These are phyloP conservation scores for Mythimna ferrago DNA, from an alignment of 2,888 invertebrate species.

Conservation along the genomic window DNA sequence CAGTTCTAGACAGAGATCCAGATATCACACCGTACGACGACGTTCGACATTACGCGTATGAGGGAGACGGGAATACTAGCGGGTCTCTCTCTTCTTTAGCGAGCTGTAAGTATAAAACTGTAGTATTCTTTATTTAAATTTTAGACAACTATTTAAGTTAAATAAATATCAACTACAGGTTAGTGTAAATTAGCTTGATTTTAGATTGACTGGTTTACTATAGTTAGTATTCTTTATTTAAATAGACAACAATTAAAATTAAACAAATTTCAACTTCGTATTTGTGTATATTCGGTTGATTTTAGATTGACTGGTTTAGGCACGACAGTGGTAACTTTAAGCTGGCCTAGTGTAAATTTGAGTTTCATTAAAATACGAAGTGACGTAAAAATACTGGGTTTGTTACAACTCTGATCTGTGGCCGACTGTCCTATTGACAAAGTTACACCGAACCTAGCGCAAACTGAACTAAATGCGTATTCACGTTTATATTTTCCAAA, in stretches of 20 bases:
- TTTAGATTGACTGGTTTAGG: background rate
- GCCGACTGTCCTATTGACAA: background rate
- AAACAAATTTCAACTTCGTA: background rate
- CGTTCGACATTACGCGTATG: constrained; percentile 99
- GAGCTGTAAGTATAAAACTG: constrained; percentile 92
- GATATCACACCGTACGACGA: constrained; percentile 98
- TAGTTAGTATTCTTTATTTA: background rate
- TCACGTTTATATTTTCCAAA: background rate
- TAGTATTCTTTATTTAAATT: background rate
- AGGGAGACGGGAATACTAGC: constrained; percentile 98
- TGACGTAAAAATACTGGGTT: background rate
- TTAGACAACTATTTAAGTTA: background rate
- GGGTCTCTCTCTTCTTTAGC: constrained; percentile 98
- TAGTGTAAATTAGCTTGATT: background rate
- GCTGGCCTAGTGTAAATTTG: background rate
- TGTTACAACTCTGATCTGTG: background rate
- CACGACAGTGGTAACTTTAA: background rate
- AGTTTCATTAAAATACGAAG: background rate
- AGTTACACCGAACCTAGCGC: background rate
- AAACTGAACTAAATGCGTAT: background rate
- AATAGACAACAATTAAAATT: background rate
- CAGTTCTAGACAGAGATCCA: constrained; percentile 97
- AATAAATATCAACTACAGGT: background rate
- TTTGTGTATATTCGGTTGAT: background rate
- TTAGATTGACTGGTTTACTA: too few relatives aligned